Evolutionary conservation across 2,888 invertebrate genomes (phyloP), one percentile per base, ranked within the genome.

Genomic region (Drosophila glabriapex): DNA sequence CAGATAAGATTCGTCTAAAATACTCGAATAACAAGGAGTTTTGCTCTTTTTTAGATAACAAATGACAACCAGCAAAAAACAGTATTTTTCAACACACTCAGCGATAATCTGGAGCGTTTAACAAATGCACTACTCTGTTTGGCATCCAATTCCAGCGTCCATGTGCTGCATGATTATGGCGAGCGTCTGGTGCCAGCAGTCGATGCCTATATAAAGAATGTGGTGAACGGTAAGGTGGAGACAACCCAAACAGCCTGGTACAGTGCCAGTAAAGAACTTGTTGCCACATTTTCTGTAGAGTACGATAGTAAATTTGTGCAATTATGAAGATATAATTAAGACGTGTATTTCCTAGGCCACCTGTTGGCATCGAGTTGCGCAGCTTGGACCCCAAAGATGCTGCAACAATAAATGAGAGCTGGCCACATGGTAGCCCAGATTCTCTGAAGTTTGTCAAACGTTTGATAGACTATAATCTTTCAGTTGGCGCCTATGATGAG

Each of bases 71-170:
- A 50, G 0, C 9, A 29, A 0, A 66, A 63, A 3, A 46, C 73
- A 5, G 46, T 91, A 1, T 84, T 66, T 54, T 87, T 90, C 37
- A 92, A 92, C 62, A 91, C 92, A 0, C 75, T 91, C 0, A 77
- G 60, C 31, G 82, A 86, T 0, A 81, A 81, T 52, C 58, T 81
- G 14, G 70, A 85, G 3, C 81, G 81, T 7, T 65, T 92, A 10
- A 50, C 77, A 2, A 66, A 53, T 14, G 88, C 86, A 1, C 60
- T 92, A 0, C 72, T 82, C 12, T 78, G 78, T 22, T 52, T 91
- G 1, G 72, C 87, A 14, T 41, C 37, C 7, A 65, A 54, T 3
- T 31, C 70, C 2, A 19, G 58, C 19, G 22, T 22, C 0, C 73
- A 76, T 53, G 0, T 62, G 0, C 60, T 91, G 0, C 70, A 54